Percentiles rank a stretch among this genome's conserved stretches.
Conservation (phyloP, 2,888 invertebrate genomes). For the Scrobipalpa costella region DNA sequence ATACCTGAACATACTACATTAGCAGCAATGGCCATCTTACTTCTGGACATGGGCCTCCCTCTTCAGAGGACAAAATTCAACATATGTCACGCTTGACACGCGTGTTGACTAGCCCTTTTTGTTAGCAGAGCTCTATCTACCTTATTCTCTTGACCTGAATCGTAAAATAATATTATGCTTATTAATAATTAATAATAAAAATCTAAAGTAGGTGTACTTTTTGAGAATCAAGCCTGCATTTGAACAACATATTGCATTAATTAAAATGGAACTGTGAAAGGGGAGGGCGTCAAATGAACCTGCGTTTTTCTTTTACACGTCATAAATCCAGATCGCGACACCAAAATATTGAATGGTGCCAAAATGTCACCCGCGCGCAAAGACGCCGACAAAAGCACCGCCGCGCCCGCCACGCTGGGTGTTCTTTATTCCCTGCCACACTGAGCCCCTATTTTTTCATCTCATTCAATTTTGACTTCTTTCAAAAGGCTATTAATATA, state of each 20-base stretch:
- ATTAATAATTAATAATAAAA: too few species aligned
- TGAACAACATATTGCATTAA: neutral
- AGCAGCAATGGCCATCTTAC: too few species aligned
- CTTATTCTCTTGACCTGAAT: too few species aligned
- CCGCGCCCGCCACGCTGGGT: constrained; percentile 77
- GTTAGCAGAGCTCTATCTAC: too few species aligned
- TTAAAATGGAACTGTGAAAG: constrained; percentile 13
- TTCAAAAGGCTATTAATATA: constrained; percentile 81
- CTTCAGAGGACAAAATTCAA: too few species aligned
- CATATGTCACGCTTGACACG: too few species aligned
- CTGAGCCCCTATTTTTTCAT: constrained; percentile 78
- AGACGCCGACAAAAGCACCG: constrained; percentile 76
- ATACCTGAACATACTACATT: too few species aligned
- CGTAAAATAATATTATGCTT: too few species aligned
- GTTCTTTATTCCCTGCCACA: constrained; percentile 70
- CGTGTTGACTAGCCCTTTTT: too few species aligned
- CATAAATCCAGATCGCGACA: constrained; percentile 78
- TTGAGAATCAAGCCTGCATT: neutral
- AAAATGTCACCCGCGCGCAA: constrained; percentile 79
- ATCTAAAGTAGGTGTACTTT: too few species aligned
- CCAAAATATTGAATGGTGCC: constrained; percentile 80
- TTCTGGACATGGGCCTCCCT: too few species aligned
- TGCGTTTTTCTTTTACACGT: constrained; percentile 66
- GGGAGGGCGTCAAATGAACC: constrained; percentile 28
- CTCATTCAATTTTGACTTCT: constrained; percentile 81